A percentile compares a stretch with the other conserved stretches of the same genome.
Conservation (phyloP, 2,113 vertebrate species). For the Prolemur simus region DNA sequence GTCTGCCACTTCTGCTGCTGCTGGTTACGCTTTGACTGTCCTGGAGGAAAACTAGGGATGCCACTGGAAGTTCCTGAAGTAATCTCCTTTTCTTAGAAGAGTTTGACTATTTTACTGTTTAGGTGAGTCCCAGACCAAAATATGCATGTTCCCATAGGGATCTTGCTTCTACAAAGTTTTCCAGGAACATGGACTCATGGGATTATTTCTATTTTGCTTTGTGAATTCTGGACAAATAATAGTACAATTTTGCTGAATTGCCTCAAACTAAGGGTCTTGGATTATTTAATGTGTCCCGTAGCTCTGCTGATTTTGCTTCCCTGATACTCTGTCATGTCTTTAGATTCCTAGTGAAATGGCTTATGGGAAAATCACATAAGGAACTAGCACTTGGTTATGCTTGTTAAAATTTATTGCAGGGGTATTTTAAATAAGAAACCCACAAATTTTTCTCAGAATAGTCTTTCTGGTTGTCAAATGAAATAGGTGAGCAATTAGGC, state of each 20-base stretch:
- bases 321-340: not conserved
- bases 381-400: not conserved
- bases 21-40: not conserved
- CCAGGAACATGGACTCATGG: not conserved
- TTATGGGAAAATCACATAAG: not conserved
- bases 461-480: not conserved
- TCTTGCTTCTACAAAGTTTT: not conserved
- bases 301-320: not conserved
- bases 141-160: not conserved
- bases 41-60: not conserved
- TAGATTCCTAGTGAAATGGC: not conserved
- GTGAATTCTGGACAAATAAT: not conserved
- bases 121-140: not conserved
- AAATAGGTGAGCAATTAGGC: not conserved
- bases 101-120: not conserved
- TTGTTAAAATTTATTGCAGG: constrained; percentile 36
- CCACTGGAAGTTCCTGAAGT: not conserved
- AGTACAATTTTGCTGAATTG: not conserved
- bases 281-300: not conserved
- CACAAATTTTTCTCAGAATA: not conserved
- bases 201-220: not conserved
- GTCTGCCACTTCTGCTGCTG: not conserved
- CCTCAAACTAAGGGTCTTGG: not conserved
- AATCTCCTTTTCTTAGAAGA: not conserved
- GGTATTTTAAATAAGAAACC: not conserved